Conservation (phyloP, 2,113 vertebrate genomes). For the Oriolus oriolus region DNA sequence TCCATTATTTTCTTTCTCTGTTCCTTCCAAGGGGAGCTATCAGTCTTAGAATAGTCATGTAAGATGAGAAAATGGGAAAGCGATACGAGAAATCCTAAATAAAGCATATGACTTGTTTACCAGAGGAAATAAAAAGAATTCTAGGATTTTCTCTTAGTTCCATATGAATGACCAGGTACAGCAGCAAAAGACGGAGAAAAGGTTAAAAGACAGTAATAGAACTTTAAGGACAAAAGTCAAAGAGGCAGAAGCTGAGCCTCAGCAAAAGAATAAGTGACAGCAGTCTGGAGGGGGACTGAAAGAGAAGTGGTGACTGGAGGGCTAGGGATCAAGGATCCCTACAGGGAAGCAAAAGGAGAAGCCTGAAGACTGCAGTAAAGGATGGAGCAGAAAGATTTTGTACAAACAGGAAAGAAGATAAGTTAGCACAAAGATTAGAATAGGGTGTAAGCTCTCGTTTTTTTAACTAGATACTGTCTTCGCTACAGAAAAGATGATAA, state of each 20-base stretch:
- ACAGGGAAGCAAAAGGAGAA: not conserved
- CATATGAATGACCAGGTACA: not conserved
- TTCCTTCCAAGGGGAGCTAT: not conserved
- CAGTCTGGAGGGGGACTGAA: not conserved
- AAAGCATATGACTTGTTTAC: not conserved
- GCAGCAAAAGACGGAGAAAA: not conserved
- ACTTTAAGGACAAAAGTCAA: not conserved
- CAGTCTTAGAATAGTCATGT: not conserved
- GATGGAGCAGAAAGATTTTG: not conserved
- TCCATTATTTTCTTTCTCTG: not conserved
- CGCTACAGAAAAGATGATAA: not conserved
- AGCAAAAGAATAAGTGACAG: not conserved
- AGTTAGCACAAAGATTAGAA: not conserved
- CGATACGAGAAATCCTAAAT: not conserved
- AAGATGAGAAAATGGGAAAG: not conserved
- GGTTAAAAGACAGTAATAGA: not conserved
- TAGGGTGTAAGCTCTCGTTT: not conserved
- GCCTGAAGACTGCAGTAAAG: not conserved
- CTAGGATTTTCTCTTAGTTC: not conserved
- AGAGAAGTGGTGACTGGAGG: not conserved
- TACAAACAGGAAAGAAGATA: not conserved
- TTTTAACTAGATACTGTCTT: not conserved
- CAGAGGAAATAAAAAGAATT: not conserved
- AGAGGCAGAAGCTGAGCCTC: not conserved
- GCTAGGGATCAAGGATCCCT: not conserved